phyloP scores from a whole-genome alignment of 2,888 invertebrate species.

The Caprella mutica region DNA sequence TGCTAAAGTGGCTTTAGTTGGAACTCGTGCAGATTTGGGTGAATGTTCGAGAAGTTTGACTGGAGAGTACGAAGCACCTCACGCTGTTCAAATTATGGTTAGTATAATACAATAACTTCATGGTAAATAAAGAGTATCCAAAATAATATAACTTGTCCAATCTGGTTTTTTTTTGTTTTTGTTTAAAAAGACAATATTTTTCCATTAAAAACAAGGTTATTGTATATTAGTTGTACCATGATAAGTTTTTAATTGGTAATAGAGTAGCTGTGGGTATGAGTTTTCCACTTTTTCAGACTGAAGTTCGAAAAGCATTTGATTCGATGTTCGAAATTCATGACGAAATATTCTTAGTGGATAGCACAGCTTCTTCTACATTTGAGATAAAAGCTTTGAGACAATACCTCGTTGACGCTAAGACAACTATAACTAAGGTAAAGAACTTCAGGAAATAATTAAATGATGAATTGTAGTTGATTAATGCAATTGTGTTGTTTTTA shows the following conservation, averaged over 20 bases:
- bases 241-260: too few relatives aligned
- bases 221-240: too few relatives aligned
- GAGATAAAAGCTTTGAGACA: slow-evolving; percentile 51
- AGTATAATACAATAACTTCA: background rate
- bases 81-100: slow-evolving; percentile 44
- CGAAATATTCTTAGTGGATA: slow-evolving; percentile 50
- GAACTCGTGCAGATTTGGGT: slow-evolving; percentile 52
- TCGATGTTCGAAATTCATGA: slow-evolving; percentile 50
- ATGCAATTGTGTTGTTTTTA: too few relatives aligned
- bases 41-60: slow-evolving; percentile 45
- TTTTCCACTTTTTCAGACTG: slow-evolving; percentile 43
- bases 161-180: too few relatives aligned
- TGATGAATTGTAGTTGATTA: too few relatives aligned
- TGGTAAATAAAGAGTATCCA: background rate
- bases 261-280: too few relatives aligned
- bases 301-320: slow-evolving; percentile 44
- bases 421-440: slow-evolving; percentile 32
- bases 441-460: too few relatives aligned
- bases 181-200: too few relatives aligned
- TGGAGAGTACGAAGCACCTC: slow-evolving; percentile 50
- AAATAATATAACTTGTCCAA: background rate
- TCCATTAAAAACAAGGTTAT: background rate
- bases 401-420: slow-evolving; percentile 32
- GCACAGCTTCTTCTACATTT: slow-evolving; percentile 51
- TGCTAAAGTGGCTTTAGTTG: slow-evolving; percentile 50